Evolutionary conservation across 2,797 vertebrate species (phyloP).

Genomic region (Galaxias olidus): DNA sequence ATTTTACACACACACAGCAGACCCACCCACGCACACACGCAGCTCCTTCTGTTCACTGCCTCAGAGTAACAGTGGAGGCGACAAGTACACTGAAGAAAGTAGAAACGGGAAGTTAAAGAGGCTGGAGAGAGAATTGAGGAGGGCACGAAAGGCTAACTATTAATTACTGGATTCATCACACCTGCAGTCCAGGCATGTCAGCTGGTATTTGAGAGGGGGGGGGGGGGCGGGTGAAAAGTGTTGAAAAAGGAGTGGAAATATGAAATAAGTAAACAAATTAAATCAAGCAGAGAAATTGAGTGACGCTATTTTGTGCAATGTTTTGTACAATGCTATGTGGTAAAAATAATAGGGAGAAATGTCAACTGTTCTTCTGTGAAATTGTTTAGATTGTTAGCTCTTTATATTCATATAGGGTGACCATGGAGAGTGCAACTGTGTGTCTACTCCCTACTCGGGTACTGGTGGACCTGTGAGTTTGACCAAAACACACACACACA

Average conservation of each 20-base stretch:
- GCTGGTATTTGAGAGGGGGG: conserved; percentile 25
- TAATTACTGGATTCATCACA: conserved; percentile 70
- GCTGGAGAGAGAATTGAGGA: conserved; percentile 47
- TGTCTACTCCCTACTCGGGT: conserved; percentile 51
- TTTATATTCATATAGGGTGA: conserved; percentile 79
- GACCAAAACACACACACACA: not conserved
- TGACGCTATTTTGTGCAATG: not conserved
- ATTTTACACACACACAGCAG: not conserved
- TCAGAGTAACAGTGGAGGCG: conserved; percentile 61
- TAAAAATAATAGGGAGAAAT: not conserved
- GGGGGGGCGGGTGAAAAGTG: conserved; percentile 18
- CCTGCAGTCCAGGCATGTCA: conserved; percentile 57
- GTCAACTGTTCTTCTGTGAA: not conserved
- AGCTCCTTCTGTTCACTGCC: conserved; percentile 33
- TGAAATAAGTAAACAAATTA: not conserved
- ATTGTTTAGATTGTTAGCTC: not conserved
- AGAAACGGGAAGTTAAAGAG: conserved; percentile 55
- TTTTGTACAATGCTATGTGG: too few species aligned
- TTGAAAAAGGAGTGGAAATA: not conserved
- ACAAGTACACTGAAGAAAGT: conserved; percentile 61
- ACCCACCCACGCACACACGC: conserved; percentile 12
- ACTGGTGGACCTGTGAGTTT: conserved; percentile 88
- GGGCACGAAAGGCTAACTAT: conserved; percentile 44
- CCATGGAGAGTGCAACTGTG: conserved; percentile 85
- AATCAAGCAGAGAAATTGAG: conserved; percentile 9